A percentile compares a stretch with the other conserved stretches of the same genome.
Evolutionary conservation across 1,140 invertebrate genomes (phyloP).

Genomic region (Ips nitidus): DNA sequence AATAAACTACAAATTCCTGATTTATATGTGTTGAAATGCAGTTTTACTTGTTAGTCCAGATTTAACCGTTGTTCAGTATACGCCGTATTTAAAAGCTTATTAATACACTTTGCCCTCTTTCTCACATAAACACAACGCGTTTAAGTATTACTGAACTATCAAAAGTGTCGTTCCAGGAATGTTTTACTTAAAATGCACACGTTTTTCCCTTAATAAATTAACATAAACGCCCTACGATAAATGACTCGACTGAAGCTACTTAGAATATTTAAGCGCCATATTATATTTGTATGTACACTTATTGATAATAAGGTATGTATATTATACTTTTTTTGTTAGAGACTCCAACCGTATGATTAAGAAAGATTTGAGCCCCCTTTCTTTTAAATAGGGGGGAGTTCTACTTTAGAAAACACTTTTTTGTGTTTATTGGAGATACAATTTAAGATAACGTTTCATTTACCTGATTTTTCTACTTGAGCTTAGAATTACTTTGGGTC

Average conservation of each 20-base stretch:
- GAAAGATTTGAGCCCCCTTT: neutral
- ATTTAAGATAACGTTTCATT: constrained; percentile 1
- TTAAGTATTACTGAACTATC: constrained; percentile 1
- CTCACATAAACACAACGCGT: neutral
- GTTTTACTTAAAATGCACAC: constrained; percentile 44
- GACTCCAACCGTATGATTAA: neutral
- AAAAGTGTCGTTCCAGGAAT: constrained; percentile 37
- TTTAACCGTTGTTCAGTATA: too few species aligned
- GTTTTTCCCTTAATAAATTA: constrained; percentile 18
- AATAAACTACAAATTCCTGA: too few species aligned
- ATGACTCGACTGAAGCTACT: constrained; percentile 47
- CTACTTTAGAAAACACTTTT: constrained; percentile 2
- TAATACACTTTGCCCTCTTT: too few species aligned
- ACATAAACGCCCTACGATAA: constrained; percentile 13
- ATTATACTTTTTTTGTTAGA: constrained; percentile 8
- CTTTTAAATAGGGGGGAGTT: neutral
- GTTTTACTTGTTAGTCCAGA: too few species aligned
- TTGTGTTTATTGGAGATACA: constrained; percentile 2
- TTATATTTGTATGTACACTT: constrained; percentile 46
- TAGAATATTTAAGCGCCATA: constrained; percentile 45
- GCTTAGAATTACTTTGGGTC: constrained; percentile 33
- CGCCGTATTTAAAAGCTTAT: too few species aligned
- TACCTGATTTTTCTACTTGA: constrained; percentile 23
- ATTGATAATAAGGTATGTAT: constrained; percentile 33
- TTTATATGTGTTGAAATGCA: too few species aligned